Base-by-base conservation (phyloP, 2,888 invertebrate genomes). In the Stictocephala bisonia region DNA sequence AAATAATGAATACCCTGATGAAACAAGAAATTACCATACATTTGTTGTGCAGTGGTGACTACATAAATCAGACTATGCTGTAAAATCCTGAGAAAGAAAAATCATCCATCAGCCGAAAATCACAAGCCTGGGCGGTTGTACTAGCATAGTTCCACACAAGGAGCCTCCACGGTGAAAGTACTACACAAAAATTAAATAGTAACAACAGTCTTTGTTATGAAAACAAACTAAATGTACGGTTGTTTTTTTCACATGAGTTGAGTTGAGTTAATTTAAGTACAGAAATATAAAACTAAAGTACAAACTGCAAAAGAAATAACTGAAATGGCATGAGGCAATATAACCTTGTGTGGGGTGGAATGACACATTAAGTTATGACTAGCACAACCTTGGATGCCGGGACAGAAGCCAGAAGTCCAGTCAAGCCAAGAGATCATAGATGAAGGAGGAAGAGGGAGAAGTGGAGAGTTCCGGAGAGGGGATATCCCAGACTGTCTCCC, bases 351-450 rank as follows among this genome's bases (percentile, higher is more conserved):
- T n/a, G n/a, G 67, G 48, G 3, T 18, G 53, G 40, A 69, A 69
- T 26, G 41, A 35, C 35, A 41, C 53, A 56, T 41, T 22, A 2
- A 24, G 48, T 48, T 20, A 58, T 29, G 27, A 26, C 40, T 22
- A 70, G 15, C 35, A 56, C 41, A 56, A 50, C 31, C 27, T 26
- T 20, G 44, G 27, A 20, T 53, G 70, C 53, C 56, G 18, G 40
- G 56, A 53, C 35, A 18, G 15, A 35, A 40, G 41, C 56, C 41
- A 27, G 27, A 53, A 18, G 41, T 56, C 53, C 48, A 13, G 24
- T 50, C 48, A 53, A 41, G 53, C 70, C n/a, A 41, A 26, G 26
- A 70, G 70, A 24, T 70, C 70, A 15, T 70, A 70, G 40, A 70
- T 53, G 41, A 15, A 70, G n/a, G 40, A 20, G 18, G 29, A 48